Evolutionary conservation across 2,888 invertebrate species (phyloP), one percentile per base, ranked within the genome.

Genomic region (Leucophora obtusa): DNA sequence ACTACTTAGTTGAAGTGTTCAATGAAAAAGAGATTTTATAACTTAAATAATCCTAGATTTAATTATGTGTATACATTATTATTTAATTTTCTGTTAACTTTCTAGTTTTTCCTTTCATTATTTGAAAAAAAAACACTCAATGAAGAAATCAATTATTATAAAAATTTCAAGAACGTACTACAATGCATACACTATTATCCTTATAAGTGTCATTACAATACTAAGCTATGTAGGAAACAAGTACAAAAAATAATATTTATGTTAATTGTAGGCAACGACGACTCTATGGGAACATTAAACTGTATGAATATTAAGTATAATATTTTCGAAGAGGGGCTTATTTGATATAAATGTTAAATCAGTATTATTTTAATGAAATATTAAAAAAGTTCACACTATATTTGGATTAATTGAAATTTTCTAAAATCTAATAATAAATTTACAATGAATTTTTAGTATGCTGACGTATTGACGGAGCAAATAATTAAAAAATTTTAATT

Each of bases 111-210:
- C 28, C 28, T 28, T 14, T 47, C n/a, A 47, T n/a, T 47, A 14
- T 47, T 47, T 47, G 4, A 28, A 51, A 35, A 58, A 66, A 56
- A 21, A 38, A 66, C 54, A 54, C 60, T 72, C 60, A 72, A 68
- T 78, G 60, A 78, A 60, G 35, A 66, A 72, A 72, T 78, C 77
- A 78, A 78, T 78, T 78, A 78, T 78, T 72, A 66, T 66, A 72
- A 78, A 78, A 56, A 54, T 65, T 15, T 56, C 69, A 68, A 71
- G 33, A 71, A 53, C 65, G 10, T 43, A 77, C 63, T 71, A 18
- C 35, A 72, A 8, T 56, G 56, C 33, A 56, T 56, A 24, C 24
- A 28, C 54, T 47, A 47, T 58, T 47, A 69, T 47, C n/a, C 69
- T 43, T 59, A 66, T 38, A 66, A 66, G 65, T 66, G 65, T 66